Percentiles rank a stretch among this genome's conserved stretches.
These are phyloP conservation scores for Hyla sarda DNA, from an alignment of 2,113 vertebrate species.

Conservation along the genomic window DNA sequence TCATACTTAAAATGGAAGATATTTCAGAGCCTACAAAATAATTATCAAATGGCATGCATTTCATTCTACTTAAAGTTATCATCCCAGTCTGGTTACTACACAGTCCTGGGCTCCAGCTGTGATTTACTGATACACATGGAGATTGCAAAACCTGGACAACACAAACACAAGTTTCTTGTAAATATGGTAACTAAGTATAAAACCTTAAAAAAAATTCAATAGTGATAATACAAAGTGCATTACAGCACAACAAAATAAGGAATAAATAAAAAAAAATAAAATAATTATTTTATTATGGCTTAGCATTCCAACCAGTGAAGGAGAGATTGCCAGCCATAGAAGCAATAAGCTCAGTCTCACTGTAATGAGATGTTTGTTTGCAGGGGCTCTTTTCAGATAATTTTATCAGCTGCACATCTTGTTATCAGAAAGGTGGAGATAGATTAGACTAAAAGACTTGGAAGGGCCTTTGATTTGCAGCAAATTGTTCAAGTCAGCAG, in stretches of 20 bases:
- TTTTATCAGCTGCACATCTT: slow-evolving; percentile 19
- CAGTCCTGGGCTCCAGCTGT: slow-evolving; percentile 10
- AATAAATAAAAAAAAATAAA: too few relatives aligned
- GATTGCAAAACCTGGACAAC: slow-evolving; percentile 19
- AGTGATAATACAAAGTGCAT: too few relatives aligned
- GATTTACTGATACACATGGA: slow-evolving; percentile 22
- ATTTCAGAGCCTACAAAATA: not conserved
- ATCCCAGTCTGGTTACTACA: slow-evolving; percentile 13
- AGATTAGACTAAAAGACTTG: not conserved
- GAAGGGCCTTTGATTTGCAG: slow-evolving; percentile 24
- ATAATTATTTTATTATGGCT: not conserved
- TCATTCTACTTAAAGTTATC: not conserved
- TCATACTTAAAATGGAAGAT: not conserved
- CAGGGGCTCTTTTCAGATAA: slow-evolving; percentile 31
- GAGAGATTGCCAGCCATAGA: not conserved
- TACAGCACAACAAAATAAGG: not conserved
- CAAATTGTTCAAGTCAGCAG: slow-evolving; percentile 31
- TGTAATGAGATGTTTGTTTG: not conserved
- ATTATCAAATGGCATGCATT: not conserved
- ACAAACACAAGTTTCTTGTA: too few relatives aligned
- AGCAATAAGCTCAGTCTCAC: not conserved
- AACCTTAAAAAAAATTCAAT: too few relatives aligned
- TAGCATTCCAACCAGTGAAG: not conserved
- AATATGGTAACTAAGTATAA: too few relatives aligned
- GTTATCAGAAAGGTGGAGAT: slow-evolving; percentile 27